These are phyloP conservation scores for Pammene aurita DNA, from an alignment of 2,888 invertebrate species.

Conservation along the genomic window DNA sequence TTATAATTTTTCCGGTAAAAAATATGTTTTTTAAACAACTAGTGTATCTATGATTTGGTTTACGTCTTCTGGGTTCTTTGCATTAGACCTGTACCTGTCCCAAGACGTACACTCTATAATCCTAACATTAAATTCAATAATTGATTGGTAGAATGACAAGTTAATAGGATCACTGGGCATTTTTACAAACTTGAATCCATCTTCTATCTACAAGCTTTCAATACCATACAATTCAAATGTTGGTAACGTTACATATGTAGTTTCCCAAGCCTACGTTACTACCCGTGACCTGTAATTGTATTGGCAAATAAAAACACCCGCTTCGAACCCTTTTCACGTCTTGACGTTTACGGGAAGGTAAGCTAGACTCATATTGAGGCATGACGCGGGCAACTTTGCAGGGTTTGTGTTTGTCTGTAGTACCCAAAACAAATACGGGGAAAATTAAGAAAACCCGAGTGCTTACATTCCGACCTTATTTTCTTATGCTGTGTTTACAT, in stretches of 20 bases:
- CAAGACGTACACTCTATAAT: too few relatives aligned
- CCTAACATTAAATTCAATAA: too few relatives aligned
- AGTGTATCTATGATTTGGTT: too few relatives aligned
- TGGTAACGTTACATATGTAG: neutral
- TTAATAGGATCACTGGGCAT: too few relatives aligned
- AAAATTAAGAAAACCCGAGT: neutral
- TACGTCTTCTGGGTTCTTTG: too few relatives aligned
- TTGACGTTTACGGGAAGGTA: constrained; percentile 20
- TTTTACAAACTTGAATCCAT: neutral
- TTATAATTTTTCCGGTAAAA: too few relatives aligned
- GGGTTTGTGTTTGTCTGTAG: neutral
- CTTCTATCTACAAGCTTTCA: neutral
- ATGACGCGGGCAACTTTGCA: constrained; percentile 11
- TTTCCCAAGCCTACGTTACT: neutral
- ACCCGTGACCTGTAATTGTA: neutral
- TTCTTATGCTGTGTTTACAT: too few relatives aligned
- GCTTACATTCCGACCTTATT: too few relatives aligned
- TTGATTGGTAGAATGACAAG: too few relatives aligned
- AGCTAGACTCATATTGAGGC: constrained; percentile 8
- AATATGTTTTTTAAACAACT: too few relatives aligned
- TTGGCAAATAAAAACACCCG: constrained; percentile 5
- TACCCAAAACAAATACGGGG: neutral
- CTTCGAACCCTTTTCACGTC: constrained; percentile 30
- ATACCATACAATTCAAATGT: neutral
- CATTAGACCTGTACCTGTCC: too few relatives aligned